phyloP scores from a whole-genome alignment of 2,888 invertebrate species.

The Hyposoter didymator region DNA sequence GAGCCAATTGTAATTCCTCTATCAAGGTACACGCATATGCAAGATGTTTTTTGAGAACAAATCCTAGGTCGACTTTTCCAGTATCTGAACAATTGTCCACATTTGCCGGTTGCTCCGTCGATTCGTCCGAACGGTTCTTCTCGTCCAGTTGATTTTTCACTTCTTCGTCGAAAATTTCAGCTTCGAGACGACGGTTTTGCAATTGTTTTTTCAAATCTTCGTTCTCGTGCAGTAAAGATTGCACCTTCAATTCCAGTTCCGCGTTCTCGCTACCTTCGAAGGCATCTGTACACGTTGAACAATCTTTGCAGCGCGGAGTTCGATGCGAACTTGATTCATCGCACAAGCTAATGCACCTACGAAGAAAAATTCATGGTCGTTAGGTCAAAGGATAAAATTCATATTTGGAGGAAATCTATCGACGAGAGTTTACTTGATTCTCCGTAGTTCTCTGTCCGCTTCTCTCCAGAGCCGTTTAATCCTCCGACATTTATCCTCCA shows the following conservation, averaged over 20 bases:
- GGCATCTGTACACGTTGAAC: constrained; percentile 40
- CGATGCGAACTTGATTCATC: constrained; percentile 19
- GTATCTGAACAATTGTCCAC: constrained; percentile 58
- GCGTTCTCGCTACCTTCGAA: constrained; percentile 36
- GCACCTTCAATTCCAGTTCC: constrained; percentile 64
- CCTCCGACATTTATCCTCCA: constrained; percentile 71
- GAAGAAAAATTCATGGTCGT: not conserved
- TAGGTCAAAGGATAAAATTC: not conserved
- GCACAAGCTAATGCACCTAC: constrained; percentile 38
- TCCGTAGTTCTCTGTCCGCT: constrained; percentile 70
- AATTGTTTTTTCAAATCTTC: constrained; percentile 75
- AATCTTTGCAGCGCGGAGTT: constrained; percentile 39
- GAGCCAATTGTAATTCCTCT: constrained; percentile 68
- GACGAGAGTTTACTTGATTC: constrained; percentile 71
- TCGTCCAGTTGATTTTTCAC: constrained; percentile 70
- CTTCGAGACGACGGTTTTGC: constrained; percentile 73
- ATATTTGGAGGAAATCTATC: not conserved
- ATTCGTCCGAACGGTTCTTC: constrained; percentile 50
- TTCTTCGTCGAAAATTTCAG: constrained; percentile 76
- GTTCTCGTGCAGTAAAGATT: constrained; percentile 70
- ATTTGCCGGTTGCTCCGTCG: constrained; percentile 55
- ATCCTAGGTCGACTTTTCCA: constrained; percentile 70
- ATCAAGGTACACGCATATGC: constrained; percentile 63
- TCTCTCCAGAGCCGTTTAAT: constrained; percentile 71
- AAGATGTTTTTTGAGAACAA: constrained; percentile 65